Evolutionary conservation across 2,888 invertebrate genomes (phyloP).

Genomic region (Ormyrus thymus): DNA sequence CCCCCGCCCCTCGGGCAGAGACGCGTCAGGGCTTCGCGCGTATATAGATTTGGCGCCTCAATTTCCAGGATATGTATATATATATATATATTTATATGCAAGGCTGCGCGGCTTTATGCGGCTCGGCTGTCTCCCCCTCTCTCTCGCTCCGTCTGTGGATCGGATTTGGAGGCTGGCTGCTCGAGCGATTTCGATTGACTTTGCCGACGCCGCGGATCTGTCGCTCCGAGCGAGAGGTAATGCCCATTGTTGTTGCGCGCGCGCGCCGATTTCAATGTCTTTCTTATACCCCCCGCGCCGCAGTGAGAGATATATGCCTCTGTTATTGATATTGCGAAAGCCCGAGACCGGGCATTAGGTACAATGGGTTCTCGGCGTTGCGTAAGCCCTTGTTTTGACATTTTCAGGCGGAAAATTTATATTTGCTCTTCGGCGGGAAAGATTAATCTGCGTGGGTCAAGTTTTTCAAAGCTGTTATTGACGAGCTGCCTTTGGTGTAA

Average conservation of each 20-base stretch:
- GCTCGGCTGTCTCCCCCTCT: not conserved
- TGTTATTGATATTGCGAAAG: no score
- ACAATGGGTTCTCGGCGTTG: no score
- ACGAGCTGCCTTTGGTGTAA: no score
- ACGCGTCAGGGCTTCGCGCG: not conserved
- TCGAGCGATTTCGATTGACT: slow-evolving; percentile 20
- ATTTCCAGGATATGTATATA: slow-evolving; percentile 17
- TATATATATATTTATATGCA: not conserved
- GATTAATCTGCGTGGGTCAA: no score
- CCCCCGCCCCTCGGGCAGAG: not conserved
- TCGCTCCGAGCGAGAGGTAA: not conserved
- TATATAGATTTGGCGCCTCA: slow-evolving; percentile 41
- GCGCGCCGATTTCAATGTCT: not conserved
- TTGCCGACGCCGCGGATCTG: not conserved
- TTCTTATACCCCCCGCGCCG: no score
- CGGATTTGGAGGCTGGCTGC: slow-evolving; percentile 34
- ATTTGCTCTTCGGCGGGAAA: no score
- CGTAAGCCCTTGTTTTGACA: no score
- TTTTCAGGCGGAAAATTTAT: no score
- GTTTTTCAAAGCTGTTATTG: no score
- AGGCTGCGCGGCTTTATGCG: not conserved
- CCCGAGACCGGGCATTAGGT: no score
- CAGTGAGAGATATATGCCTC: no score
- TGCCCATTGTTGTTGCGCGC: not conserved
- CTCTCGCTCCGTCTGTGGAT: no score